Base-by-base conservation (phyloP, 1,140 invertebrate genomes). In the Halictus rubicundus region DNA sequence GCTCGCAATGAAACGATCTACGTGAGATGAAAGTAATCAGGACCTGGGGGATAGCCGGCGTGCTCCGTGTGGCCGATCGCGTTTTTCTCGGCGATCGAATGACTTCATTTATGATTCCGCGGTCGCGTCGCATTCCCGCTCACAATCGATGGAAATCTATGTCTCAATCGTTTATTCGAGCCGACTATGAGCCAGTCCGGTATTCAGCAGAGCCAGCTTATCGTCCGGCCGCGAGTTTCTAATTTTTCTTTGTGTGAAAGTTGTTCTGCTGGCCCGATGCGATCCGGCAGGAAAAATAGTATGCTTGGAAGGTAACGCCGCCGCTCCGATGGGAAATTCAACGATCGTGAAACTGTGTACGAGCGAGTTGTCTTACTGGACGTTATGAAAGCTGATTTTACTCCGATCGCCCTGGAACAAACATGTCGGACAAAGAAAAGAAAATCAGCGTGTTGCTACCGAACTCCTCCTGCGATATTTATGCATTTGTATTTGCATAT, bases 1-100 rank as follows among this genome's bases (percentile, higher is more conserved):
- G 83, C 68, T 86, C 82, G 73, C 77, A 39, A 76, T 79, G 77
- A 79, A 88, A 88, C 72, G 81, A 83, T 85, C 81, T 87, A 87
- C 79, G 79, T 80, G 80, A 81, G 72, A 87, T 81, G 78, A 87
- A 87, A 86, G 85, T 72, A 87, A 87, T 87, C 79, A 74, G 66
- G 57, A 77, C 2, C 42, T 70, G 70, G 42, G 19, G 42, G 66
- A 60, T 52, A 68, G 65, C 64, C 68, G 65, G 27, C n/a, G 42
- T 9, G 52, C 64, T 23, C 59, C 19, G 12, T 52, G 49, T 57
- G 4, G 54, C 19, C 54, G 54, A n/a, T 54, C 32, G n/a, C 42
- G 32, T 85, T 82, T 86, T 76, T 76, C 59, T 60, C 46, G 49
- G 9, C 59, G 72, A 84, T 76, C 68, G 59, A 84, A 84, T 77